Conservation (phyloP, 2,888 invertebrate genomes). For the Rhamphomyia laevipes region DNA sequence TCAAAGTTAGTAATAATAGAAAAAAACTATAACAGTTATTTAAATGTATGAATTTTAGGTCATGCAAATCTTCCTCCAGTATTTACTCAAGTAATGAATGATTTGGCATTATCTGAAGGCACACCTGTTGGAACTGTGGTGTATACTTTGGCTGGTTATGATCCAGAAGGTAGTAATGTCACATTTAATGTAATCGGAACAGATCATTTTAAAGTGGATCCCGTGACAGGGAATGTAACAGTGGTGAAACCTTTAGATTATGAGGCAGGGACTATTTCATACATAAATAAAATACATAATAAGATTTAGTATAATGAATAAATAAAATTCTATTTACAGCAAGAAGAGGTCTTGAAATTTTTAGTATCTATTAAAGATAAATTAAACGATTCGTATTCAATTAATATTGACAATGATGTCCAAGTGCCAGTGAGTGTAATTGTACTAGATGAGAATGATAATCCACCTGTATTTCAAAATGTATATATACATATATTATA, state of each 20-base stretch:
- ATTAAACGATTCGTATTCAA: slow-evolving; percentile 44
- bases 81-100: slow-evolving; percentile 65
- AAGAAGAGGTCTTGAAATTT: slow-evolving; percentile 66
- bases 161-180: slow-evolving; percentile 67
- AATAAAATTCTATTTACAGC: slow-evolving; percentile 39
- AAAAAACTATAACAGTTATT: not conserved
- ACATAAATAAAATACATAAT: no score
- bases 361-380: slow-evolving; percentile 71
- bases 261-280: slow-evolving; percentile 48
- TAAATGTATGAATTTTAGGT: slow-evolving; percentile 17
- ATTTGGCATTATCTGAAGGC: slow-evolving; percentile 63
- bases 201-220: slow-evolving; percentile 67
- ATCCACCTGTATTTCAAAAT: slow-evolving; percentile 66
- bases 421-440: slow-evolving; percentile 70
- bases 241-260: slow-evolving; percentile 68
- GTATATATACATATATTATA: slow-evolving; percentile 38
- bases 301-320: not conserved
- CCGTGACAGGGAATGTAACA: slow-evolving; percentile 65
- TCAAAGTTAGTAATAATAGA: not conserved
- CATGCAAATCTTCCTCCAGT: slow-evolving; percentile 54
- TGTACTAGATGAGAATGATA: slow-evolving; percentile 80
- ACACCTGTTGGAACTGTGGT: slow-evolving; percentile 66
- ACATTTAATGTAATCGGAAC: slow-evolving; percentile 64
- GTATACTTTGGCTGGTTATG: slow-evolving; percentile 64
- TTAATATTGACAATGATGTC: slow-evolving; percentile 57